Evolutionary conservation across 2,888 invertebrate species (phyloP).

Genomic region (Limnephilus lunatus): DNA sequence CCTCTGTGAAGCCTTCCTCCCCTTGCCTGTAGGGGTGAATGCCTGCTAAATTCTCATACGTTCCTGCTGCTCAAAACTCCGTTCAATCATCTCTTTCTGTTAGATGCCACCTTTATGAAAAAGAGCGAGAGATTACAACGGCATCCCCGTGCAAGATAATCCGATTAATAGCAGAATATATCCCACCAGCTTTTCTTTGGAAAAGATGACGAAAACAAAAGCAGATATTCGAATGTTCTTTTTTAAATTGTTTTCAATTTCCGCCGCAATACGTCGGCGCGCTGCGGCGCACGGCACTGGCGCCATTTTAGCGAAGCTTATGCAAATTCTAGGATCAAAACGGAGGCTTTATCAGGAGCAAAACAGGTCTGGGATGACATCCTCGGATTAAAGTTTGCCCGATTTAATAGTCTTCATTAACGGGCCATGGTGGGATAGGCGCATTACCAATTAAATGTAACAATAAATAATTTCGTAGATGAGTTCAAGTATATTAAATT

Average conservation of each 20-base stretch:
- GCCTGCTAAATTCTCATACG: neutral
- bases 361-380: conserved; percentile 26
- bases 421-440: neutral
- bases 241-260: conserved; percentile 10
- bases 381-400: neutral
- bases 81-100: neutral
- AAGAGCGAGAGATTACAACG: neutral
- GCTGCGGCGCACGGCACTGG: neutral
- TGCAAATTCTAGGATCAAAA: conserved; percentile 27
- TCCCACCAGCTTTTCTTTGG: neutral
- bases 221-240: neutral
- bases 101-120: neutral
- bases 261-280: conserved; percentile 19
- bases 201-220: neutral
- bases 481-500: no score
- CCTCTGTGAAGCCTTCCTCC: neutral
- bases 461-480: neutral
- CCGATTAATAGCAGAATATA: neutral
- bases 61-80: neutral
- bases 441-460: neutral
- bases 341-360: conserved; percentile 10
- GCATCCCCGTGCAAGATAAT: neutral
- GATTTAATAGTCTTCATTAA: neutral
- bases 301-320: conserved; percentile 22
- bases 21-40: neutral